Conservation (phyloP, 2,113 vertebrate genomes). For the Chlamydotis undulata region DNA sequence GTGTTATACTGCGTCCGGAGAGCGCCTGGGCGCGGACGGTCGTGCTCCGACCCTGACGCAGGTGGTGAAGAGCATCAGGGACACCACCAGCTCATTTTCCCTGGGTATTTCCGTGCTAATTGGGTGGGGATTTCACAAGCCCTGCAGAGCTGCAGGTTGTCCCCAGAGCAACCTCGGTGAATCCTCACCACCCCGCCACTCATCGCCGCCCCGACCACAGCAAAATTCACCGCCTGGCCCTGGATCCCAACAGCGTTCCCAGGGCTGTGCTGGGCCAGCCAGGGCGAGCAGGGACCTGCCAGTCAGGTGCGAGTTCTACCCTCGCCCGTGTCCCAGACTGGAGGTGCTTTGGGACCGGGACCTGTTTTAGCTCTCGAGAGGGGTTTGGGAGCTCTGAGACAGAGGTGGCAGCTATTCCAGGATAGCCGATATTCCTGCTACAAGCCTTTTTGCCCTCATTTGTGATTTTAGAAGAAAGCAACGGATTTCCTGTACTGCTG, state of each 20-base stretch:
- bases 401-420: neutral
- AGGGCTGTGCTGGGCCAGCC: neutral
- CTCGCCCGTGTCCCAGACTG: neutral
- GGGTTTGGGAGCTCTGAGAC: neutral
- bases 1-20: accelerated
- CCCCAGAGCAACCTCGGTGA: neutral
- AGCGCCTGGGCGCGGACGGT: too few relatives aligned
- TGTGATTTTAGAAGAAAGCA: neutral
- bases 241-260: neutral
- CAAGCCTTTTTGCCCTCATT: neutral
- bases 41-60: accelerated
- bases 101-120: neutral
- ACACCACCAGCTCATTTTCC: accelerated
- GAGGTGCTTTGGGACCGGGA: neutral
- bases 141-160: neutral
- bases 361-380: neutral
- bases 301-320: neutral
- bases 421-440: neutral
- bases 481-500: neutral
- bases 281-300: neutral
- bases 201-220: accelerated
- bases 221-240: accelerated
- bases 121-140: neutral
- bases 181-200: neutral
- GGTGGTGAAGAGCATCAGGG: accelerated